Conservation (phyloP, 2,888 invertebrate genomes). For the Strigamia maritima region DNA sequence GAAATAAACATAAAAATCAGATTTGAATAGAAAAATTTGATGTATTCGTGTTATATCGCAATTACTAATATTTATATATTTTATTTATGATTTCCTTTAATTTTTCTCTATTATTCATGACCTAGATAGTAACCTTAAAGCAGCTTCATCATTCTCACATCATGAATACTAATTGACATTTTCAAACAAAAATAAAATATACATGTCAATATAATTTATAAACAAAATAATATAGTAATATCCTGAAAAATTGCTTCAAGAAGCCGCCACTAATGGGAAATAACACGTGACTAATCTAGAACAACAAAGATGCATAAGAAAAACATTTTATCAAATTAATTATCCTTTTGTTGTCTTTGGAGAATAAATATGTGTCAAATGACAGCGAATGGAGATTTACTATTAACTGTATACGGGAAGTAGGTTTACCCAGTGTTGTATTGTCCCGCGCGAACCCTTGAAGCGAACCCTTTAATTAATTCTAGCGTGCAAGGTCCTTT, state of each 20-base stretch:
- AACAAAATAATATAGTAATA: background rate
- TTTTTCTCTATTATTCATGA: constrained; percentile 17
- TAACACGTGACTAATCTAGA: background rate
- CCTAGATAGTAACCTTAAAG: background rate
- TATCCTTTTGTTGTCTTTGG: background rate
- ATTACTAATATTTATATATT: background rate
- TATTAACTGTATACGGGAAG: background rate
- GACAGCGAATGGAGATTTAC: background rate
- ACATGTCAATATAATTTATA: background rate
- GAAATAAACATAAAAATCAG: background rate
- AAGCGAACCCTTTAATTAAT: constrained; percentile 19
- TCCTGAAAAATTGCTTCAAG: background rate
- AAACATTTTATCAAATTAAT: constrained; percentile 7
- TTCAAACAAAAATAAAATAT: background rate
- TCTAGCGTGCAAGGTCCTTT: background rate
- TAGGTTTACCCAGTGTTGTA: background rate
- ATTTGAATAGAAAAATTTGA: background rate
- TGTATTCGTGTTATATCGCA: background rate
- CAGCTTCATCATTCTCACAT: background rate
- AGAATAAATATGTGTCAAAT: constrained; percentile 12
- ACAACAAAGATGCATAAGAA: background rate
- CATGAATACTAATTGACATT: no score
- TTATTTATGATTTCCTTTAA: background rate
- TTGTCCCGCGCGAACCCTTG: background rate
- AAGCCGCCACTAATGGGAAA: background rate